Base-by-base conservation (phyloP, 2,797 vertebrate genomes). In the Manis javanica region DNA sequence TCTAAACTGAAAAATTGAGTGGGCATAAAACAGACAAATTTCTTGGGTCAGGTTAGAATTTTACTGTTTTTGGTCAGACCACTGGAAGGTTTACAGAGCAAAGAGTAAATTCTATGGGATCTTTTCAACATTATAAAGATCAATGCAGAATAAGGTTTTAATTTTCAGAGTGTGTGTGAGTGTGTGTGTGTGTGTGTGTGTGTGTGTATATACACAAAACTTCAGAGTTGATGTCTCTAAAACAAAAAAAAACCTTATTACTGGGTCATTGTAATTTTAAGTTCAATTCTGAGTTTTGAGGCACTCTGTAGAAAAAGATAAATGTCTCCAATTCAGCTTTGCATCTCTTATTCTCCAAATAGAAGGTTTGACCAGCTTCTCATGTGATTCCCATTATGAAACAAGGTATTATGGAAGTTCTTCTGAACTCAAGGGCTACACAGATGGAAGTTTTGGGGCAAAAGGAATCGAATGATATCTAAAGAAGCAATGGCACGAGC, bases 1-100 rank as follows among this genome's bases (percentile, higher is more conserved):
- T 94, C 79, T 64, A 96, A 87, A 87, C 34, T 83, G 75, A 78
- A 95, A 90, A 85, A 87, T 53, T 75, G 7, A 87, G 72, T 87
- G 75, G 69, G 63, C 42, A 96, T 55, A 83, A 93, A 39, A 88
- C 53, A 71, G 71, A 87, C 64, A 87, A 69, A 77, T 88, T 85
- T 90, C 57, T 63, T 85, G 77, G 26, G 55, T 72, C 55, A 78
- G 61, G 31, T 4, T 83, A 42, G 51, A 85, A 82, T 92, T 84
- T 78, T 64, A 94, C 57, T 78, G 61, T 77, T 34, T 92, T 95
- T 84, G 63, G 39, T 51, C 68, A 93, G 69, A 94, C 31, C 34
- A 75, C 37, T 53, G 68, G 86, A 89, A 63, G 13, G 12, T 39
- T 84, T 85, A 68, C n/a, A 90, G 34, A 96, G 14, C 29, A 61